Evolutionary conservation across 2,113 vertebrate species (phyloP), one percentile per base, ranked within the genome.

Genomic region (Salminus brasiliensis): DNA sequence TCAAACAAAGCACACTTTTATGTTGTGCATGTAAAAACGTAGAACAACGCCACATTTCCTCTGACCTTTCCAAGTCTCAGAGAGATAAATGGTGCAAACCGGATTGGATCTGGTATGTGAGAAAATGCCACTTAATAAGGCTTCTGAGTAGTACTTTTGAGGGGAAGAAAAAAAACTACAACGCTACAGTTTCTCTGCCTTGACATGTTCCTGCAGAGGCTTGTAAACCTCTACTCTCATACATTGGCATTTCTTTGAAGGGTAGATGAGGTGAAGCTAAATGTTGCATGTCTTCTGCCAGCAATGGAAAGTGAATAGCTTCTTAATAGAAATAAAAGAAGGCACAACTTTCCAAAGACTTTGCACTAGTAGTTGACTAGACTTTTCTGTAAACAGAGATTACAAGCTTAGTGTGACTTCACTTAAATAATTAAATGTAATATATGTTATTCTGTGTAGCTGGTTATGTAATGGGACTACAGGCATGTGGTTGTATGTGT

Each of bases 31-130:
- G n/a, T 53, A 49, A 71, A 15, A 23, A 4, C 36, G 72, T 70
- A 45, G 30, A 82, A 83, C 47, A 34, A 74, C 30, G 16, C 3
- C 13, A 68, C 36, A 43, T 66, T 78, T 74, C 29, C 27, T 29
- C 43, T 77, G 49, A 53, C 34, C 47, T 34, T 5, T 59, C 49
- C 62, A 80, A 67, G 78, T 29, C 34, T 30, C 32, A 77, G 25
- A 45, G 39, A 63, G 63, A 36, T 82, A 73, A 63, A 77, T 80
- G 78, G 52, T 16, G 55, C 39, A 23, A 49, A 41, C 53, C 60
- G 9, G 29, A 3, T 5, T 71, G 55, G 76, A 36, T 4, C 32
- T 73, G 74, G 67, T 57, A 52, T 52, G 15, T 39, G 59, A 70
- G 32, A 62, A 7, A 49, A 47, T 41, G 52, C 45, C 71, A 74